Evolutionary conservation across 1,140 invertebrate species (phyloP).

Genomic region (Orchestia grillus): DNA sequence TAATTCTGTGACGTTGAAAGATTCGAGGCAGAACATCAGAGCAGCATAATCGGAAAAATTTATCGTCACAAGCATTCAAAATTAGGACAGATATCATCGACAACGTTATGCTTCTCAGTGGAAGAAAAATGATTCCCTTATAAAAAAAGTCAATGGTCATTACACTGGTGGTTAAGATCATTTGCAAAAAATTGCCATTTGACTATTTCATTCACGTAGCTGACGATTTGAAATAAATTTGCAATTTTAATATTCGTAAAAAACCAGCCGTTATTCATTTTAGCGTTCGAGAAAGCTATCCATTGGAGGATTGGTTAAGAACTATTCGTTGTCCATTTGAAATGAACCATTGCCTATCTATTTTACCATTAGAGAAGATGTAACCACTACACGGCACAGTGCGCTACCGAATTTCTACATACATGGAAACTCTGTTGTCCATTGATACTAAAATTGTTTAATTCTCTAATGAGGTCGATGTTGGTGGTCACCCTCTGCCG

Average conservation of each 20-base stretch:
- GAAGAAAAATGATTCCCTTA: not conserved
- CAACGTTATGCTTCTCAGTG: not conserved
- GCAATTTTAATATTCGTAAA: not conserved
- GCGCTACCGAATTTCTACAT: no score
- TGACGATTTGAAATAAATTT: no score
- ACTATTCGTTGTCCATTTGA: not conserved
- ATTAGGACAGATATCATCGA: not conserved
- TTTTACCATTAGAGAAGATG: no score
- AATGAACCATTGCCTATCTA: not conserved
- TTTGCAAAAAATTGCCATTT: not conserved
- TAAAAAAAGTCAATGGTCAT: not conserved
- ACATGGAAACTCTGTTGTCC: no score
- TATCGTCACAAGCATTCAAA: not conserved
- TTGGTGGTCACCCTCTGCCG: no score
- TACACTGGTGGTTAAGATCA: not conserved
- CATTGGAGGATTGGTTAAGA: no score
- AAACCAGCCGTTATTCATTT: not conserved
- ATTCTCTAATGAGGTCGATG: no score
- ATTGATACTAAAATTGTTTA: no score
- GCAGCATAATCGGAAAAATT: not conserved
- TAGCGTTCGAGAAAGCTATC: no score
- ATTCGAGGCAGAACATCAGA: not conserved
- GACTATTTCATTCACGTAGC: no score
- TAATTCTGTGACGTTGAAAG: not conserved
- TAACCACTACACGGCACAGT: no score